Evolutionary conservation across 2,888 invertebrate species (phyloP).

Genomic region (Lasius fuliginosus): DNA sequence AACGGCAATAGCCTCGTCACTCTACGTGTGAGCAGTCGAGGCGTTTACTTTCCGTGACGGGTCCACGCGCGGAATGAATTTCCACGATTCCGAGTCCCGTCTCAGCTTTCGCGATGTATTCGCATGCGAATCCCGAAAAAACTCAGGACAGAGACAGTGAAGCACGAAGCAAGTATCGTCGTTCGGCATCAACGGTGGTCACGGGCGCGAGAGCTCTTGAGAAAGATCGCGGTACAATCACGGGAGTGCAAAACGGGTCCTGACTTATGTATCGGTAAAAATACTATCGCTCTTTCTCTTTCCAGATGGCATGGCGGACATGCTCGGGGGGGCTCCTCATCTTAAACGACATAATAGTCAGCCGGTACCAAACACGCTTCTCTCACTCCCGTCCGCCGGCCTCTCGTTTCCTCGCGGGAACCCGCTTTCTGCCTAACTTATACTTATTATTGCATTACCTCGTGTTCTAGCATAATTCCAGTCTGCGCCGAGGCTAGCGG

Average conservation of each 20-base stretch:
- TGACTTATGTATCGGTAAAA: not conserved
- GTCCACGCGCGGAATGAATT: constrained; percentile 24
- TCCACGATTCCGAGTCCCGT: constrained; percentile 13
- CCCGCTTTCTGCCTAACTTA: constrained; percentile 77
- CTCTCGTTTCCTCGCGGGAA: constrained; percentile 53
- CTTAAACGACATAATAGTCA: constrained; percentile 80
- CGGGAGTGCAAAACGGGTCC: not conserved
- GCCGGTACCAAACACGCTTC: constrained; percentile 66
- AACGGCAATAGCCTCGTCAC: constrained; percentile 52
- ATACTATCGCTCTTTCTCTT: constrained; percentile 8
- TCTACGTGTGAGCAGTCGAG: constrained; percentile 35
- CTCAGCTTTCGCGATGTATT: constrained; percentile 8
- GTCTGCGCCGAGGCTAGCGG: constrained; percentile 51
- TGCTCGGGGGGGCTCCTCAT: constrained; percentile 59
- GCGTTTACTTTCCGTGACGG: constrained; percentile 32
- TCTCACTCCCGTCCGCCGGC: constrained; percentile 47
- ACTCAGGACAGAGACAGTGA: not conserved
- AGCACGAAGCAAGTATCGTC: not conserved
- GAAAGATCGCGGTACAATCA: not conserved
- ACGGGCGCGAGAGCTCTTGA: not conserved
- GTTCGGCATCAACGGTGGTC: not conserved
- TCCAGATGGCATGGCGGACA: constrained; percentile 38
- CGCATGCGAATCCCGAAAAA: not conserved
- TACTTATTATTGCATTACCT: constrained; percentile 84
- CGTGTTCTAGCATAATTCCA: constrained; percentile 74